Evolutionary conservation across 2,797 vertebrate species (phyloP).

Genomic region (Sebastes taczanowskii): DNA sequence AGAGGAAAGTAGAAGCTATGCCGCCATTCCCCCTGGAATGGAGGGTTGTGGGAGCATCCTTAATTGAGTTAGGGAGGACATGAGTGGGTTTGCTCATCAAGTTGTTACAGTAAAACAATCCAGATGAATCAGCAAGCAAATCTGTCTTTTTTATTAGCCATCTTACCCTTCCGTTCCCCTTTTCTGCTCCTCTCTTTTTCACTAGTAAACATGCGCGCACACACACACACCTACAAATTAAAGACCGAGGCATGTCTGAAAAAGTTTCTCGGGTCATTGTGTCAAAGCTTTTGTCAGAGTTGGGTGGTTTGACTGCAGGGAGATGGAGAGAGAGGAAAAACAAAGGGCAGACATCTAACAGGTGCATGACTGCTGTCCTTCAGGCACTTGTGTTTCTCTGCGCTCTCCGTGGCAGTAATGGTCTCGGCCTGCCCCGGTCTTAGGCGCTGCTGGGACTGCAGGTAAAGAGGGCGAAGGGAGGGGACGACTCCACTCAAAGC

Average conservation of each 20-base stretch:
- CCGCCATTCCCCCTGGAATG: slow-evolving; percentile 51
- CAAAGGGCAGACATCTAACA: slow-evolving; percentile 66
- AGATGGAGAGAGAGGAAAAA: slow-evolving; percentile 41
- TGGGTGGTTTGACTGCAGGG: slow-evolving; percentile 39
- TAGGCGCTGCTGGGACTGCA: slow-evolving; percentile 44
- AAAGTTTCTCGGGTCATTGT: slow-evolving; percentile 65
- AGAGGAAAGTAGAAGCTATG: slow-evolving; percentile 44
- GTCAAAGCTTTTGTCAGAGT: slow-evolving; percentile 63
- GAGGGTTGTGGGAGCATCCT: slow-evolving; percentile 68
- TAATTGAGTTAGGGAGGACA: slow-evolving; percentile 79
- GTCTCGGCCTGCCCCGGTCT: slow-evolving; percentile 52
- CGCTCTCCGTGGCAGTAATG: slow-evolving; percentile 68
- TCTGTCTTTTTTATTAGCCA: slow-evolving; percentile 74
- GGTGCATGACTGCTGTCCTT: slow-evolving; percentile 71
- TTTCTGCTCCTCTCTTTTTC: slow-evolving; percentile 22
- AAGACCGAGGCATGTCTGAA: slow-evolving; percentile 21
- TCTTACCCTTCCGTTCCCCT: slow-evolving; percentile 40
- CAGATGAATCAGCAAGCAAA: slow-evolving; percentile 63
- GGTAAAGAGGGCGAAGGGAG: slow-evolving; percentile 25
- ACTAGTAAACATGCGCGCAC: not conserved
- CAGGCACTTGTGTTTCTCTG: slow-evolving; percentile 55
- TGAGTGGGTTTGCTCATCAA: slow-evolving; percentile 81
- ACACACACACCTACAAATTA: slow-evolving; percentile 29
- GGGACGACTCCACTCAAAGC: slow-evolving; percentile 42
- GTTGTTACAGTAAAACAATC: slow-evolving; percentile 74